Evolutionary conservation across 2,888 invertebrate species (phyloP), one percentile per base, ranked within the genome.

Genomic region (Athrips mouffetella): DNA sequence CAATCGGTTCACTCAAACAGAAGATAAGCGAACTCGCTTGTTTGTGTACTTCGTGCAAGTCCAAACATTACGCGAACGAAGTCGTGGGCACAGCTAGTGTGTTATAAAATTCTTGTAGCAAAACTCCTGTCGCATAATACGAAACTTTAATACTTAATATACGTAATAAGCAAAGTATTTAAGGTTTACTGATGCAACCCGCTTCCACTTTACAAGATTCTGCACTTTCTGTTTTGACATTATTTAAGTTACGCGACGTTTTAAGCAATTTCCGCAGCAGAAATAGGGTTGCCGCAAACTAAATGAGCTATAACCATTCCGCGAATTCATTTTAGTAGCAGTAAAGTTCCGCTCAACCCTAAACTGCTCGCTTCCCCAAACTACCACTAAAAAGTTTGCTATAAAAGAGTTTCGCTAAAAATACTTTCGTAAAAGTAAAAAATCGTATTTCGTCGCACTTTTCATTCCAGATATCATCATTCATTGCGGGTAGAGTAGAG

Each of bases 371-470:
- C 33, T 20, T 20, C 27, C 27, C 11, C 10, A 15, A 42, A 42
- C 40, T 25, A 42, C 18, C 42, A 20, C 29, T 29, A 27, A 15
- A 30, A 23, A 42, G 42, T 18, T 30, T 15, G 44, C 30, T 31
- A 44, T 44, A 44, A 44, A 44, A 49, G 47, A 46, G 25, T 46
- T 49, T 40, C 39, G 31, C 40, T 31, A 33, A 18, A 41, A 48
- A n/a, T n/a, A n/a, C n/a, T n/a, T n/a, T n/a, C n/a, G n/a, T n/a
- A n/a, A n/a, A n/a, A n/a, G n/a, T n/a, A n/a, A n/a, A n/a, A n/a
- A 48, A 35, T 49, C 27, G 18, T 16, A 35, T 10, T 20, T 40
- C 42, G 49, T 4, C 33, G 8, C 18, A 16, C 6, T 7, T 8
- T 18, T 15, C 8, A 8, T 5, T 15, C 3, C 7, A 35, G 18